phyloP scores from a whole-genome alignment of 2,113 vertebrate species.

The Grammomys surdaster region DNA sequence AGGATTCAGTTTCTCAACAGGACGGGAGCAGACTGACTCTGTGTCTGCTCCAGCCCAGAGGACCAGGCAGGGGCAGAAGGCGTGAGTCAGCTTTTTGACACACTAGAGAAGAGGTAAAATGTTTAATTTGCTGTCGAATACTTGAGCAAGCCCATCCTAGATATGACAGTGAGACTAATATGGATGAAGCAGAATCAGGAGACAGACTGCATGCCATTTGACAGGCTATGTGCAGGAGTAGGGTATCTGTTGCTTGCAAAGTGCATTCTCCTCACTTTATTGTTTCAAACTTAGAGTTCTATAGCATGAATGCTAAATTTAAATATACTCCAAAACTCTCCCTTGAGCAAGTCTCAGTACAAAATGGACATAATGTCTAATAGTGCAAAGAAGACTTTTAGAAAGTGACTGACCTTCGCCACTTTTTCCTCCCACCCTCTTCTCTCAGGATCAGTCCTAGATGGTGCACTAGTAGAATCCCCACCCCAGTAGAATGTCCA shows the following conservation, averaged over 20 bases:
- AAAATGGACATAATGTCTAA: neutral
- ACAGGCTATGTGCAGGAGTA: neutral
- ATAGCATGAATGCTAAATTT: neutral
- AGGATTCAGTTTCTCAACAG: too few relatives aligned
- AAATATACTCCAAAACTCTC: neutral
- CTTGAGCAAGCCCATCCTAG: neutral
- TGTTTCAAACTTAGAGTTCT: neutral
- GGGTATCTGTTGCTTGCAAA: neutral
- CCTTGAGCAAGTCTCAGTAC: conserved; percentile 16
- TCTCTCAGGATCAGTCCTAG: neutral
- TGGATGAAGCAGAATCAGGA: neutral
- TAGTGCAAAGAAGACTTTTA: neutral
- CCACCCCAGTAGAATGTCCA: neutral
- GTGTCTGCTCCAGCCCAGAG: too few relatives aligned
- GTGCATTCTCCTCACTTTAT: neutral
- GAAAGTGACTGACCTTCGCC: neutral
- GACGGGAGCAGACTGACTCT: too few relatives aligned
- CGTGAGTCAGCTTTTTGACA: neutral
- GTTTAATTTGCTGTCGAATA: neutral
- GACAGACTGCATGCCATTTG: neutral
- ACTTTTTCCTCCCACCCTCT: neutral
- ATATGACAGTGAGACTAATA: neutral
- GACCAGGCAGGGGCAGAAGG: too few relatives aligned
- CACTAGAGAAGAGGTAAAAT: conserved; percentile 12
- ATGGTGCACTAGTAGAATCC: neutral